Evolutionary conservation across 1,140 invertebrate genomes (phyloP).

Genomic region (Anastrepha obliqua): DNA sequence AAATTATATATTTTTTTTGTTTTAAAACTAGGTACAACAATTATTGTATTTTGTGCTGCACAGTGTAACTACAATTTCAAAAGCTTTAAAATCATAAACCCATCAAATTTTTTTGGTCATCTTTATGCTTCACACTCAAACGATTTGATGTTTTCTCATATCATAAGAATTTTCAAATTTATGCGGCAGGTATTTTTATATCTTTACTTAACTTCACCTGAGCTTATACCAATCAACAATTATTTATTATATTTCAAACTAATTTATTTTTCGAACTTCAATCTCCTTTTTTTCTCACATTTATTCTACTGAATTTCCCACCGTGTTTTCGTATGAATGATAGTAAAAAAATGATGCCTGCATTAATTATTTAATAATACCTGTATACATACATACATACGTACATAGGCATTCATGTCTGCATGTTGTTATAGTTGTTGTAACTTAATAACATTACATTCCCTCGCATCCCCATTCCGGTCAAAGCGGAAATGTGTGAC

Average conservation of each 20-base stretch:
- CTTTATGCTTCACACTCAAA: too few relatives aligned
- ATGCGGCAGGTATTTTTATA: too few relatives aligned
- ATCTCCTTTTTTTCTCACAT: background rate
- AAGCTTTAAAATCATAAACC: too few relatives aligned
- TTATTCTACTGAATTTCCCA: background rate
- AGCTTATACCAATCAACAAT: background rate
- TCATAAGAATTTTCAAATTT: too few relatives aligned
- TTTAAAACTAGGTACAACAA: too few relatives aligned
- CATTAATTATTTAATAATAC: background rate
- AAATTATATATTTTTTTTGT: too few relatives aligned
- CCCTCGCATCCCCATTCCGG: background rate
- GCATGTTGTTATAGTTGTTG: background rate
- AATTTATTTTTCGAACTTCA: too few relatives aligned
- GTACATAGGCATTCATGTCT: background rate
- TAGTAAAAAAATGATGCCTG: background rate
- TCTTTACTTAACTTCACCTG: too few relatives aligned
- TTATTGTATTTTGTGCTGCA: too few relatives aligned
- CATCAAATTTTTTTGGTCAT: too few relatives aligned
- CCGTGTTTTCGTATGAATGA: background rate
- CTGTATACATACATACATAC: background rate
- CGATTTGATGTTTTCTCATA: too few relatives aligned
- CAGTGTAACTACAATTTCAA: too few relatives aligned
- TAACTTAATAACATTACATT: background rate
- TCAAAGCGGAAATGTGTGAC: conserved; percentile 34
- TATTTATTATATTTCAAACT: background rate